Base-by-base conservation (phyloP, 1,140 invertebrate genomes). In the Megalonaias nervosa region DNA sequence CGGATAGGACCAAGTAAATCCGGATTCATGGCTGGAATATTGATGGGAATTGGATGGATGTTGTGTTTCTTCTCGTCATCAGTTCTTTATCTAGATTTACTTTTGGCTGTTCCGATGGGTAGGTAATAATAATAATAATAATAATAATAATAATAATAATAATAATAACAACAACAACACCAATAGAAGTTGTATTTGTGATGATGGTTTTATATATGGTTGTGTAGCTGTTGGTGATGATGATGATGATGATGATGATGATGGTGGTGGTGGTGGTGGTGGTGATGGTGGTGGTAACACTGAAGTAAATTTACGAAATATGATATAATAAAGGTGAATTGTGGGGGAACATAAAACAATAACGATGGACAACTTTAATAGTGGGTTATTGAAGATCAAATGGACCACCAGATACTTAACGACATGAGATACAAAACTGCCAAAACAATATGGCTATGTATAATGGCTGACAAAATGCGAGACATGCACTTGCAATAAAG, bases 211-310 rank as follows among this genome's bases (percentile, higher is more conserved):
- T 61, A 2, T 1, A 17, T 16, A 61, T 61, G 59, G n/a, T 61
- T 16, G n/a, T 61, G 59, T 61, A 17, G 1, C 3, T 61, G 59
- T 2, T 61, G 59, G 3, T 61, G 59, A 61, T 61, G 59, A 61
- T 61, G 59, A 61, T 61, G 59, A 61, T 61, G 59, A 61, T 61
- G 59, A 61, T 61, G 59, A 61, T 61, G 60, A 61, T 61, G 60
- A 61, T 61, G 60, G 13, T 62, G 60, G 4, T 62, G 60, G 4
- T 62, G 60, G 0, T 62, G 60, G 13, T 14, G 60, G 13, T 14
- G 60, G 1, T 14, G 60, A 62, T 14, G 60, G 13, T 62, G 60
- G 13, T 61, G 60, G 13, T 62, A 11, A n/a, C 13, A 14, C 6
- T 62, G 60, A 23, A 0, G 60, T n/a, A 23, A 62, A 23, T 0